Evolutionary conservation across 1,140 invertebrate species (phyloP).

Genomic region (Lysiphlebus fabarum): DNA sequence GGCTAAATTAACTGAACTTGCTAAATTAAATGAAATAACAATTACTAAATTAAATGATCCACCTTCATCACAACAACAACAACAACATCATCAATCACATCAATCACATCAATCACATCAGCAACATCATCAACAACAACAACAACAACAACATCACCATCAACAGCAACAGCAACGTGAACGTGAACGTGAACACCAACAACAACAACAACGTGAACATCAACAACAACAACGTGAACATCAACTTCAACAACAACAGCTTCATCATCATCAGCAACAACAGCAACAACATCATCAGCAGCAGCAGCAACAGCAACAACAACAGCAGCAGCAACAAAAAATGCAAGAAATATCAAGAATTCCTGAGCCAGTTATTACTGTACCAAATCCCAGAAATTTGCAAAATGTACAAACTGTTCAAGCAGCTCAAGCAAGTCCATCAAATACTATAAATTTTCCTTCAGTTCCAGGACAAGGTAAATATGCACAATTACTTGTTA

Average conservation of each 20-base stretch:
- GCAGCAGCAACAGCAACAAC: conserved; percentile 23
- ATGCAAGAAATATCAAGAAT: conserved; percentile 45
- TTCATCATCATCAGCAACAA: conserved; percentile 22
- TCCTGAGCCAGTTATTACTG: conserved; percentile 53
- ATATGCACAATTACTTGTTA: conserved; percentile 72
- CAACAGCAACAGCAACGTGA: too few relatives aligned
- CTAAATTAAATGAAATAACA: conserved; percentile 53
- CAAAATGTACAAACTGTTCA: conserved; percentile 49
- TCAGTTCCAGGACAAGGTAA: conserved; percentile 58
- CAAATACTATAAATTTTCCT: conserved; percentile 49
- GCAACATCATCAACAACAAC: too few relatives aligned
- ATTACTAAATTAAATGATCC: conserved; percentile 53
- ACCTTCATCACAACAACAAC: conserved; percentile 27
- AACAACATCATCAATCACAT: conserved; percentile 20
- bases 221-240: conserved; percentile 17
- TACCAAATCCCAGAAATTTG: conserved; percentile 53
- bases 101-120: too few relatives aligned
- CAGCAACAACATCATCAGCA: conserved; percentile 12
- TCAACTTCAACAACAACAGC: conserved; percentile 33
- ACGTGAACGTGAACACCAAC: too few relatives aligned
- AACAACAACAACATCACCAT: too few relatives aligned
- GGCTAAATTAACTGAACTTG: conserved; percentile 51
- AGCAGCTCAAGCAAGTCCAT: conserved; percentile 48
- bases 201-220: too few relatives aligned
- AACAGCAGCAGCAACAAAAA: conserved; percentile 28